Conservation (phyloP, 1,140 invertebrate species). For the Saccostrea echinata region DNA sequence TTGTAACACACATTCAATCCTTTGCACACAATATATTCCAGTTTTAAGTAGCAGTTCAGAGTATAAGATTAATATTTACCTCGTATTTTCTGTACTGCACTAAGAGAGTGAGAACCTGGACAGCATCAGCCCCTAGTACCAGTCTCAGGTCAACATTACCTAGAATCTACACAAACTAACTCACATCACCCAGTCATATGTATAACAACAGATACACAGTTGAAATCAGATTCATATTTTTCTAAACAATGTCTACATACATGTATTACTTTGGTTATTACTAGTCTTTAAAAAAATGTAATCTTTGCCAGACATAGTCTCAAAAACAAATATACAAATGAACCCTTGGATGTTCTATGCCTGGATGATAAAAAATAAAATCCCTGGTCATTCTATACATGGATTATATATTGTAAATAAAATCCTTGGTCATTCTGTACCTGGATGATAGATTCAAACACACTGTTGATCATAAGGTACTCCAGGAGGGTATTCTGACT, state of each 20-base stretch:
- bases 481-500: slow-evolving; percentile 95
- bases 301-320: too few species aligned
- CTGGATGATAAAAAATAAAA: slow-evolving; percentile 52
- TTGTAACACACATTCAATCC: background rate
- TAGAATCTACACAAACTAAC: slow-evolving; percentile 82
- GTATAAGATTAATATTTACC: slow-evolving; percentile 74
- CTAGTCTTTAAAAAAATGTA: too few species aligned
- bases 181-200: too few species aligned
- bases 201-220: too few species aligned
- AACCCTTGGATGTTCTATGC: too few species aligned
- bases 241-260: too few species aligned
- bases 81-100: slow-evolving; percentile 97
- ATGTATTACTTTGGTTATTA: too few species aligned
- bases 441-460: slow-evolving; percentile 94
- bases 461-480: slow-evolving; percentile 93
- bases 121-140: slow-evolving; percentile 91
- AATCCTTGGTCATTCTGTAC: slow-evolving; percentile 73
- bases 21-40: background rate
- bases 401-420: too few species aligned
- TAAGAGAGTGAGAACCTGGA: slow-evolving; percentile 93
- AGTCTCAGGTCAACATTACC: slow-evolving; percentile 86
- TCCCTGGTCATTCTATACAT: too few species aligned
- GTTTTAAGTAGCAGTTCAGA: background rate
- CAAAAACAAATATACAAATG: too few species aligned
- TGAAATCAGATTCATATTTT: too few species aligned